Evolutionary conservation across 2,797 vertebrate species (phyloP).

Genomic region (Pelobates cultripes): DNA sequence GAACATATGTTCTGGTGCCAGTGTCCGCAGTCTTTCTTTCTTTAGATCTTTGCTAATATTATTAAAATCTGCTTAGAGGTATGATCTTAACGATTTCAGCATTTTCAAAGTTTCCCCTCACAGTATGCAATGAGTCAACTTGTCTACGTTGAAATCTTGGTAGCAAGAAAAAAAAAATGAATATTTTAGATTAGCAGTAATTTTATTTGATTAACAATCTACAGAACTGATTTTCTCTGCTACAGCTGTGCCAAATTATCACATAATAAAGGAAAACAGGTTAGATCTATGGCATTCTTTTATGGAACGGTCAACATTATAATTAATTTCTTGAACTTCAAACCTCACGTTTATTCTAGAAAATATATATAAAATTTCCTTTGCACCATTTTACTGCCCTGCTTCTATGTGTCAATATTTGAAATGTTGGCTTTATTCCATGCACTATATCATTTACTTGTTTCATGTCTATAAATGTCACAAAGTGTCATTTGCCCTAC

Average conservation of each 20-base stretch:
- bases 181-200: no score
- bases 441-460: conserved; percentile 47
- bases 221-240: background rate
- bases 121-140: no score
- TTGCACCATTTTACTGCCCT: conserved; percentile 37
- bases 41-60: no score
- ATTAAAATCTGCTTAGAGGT: no score
- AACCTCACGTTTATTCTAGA: conserved; percentile 17
- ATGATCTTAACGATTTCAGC: no score
- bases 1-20: no score
- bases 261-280: conserved; percentile 16
- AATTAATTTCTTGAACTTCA: conserved; percentile 48
- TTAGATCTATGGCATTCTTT: conserved; percentile 28
- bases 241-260: background rate
- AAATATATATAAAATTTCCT: conserved; percentile 40
- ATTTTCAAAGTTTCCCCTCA: no score
- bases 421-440: conserved; percentile 50
- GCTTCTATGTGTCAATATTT: conserved; percentile 40
- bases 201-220: background rate
- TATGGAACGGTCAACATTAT: conserved; percentile 47
- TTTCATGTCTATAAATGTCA: conserved; percentile 52
- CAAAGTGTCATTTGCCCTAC: background rate
- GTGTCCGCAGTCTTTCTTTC: no score
- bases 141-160: no score
- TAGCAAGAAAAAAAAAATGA: no score